Percentiles rank a stretch among this genome's conserved stretches.
Conservation (phyloP, 1,140 invertebrate genomes). For the Cephus cinctus region DNA sequence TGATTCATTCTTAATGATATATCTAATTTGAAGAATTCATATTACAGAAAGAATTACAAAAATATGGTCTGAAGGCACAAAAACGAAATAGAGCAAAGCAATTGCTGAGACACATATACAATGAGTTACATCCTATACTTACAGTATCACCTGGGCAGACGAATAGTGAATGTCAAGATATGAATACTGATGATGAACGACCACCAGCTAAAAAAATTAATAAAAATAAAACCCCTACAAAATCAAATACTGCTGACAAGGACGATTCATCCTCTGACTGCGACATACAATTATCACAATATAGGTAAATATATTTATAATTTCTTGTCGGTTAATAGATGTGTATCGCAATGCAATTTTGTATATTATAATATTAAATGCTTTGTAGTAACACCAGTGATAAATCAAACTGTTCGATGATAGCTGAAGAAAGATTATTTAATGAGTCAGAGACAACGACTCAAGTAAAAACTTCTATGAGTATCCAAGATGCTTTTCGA, state of each 20-base stretch:
- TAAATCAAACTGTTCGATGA: slow-evolving; percentile 9
- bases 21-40: neutral
- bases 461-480: slow-evolving; percentile 13
- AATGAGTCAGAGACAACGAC: slow-evolving; percentile 15
- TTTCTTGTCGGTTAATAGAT: too few species aligned
- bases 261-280: slow-evolving; percentile 4
- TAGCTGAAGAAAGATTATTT: slow-evolving; percentile 29
- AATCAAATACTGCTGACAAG: too few species aligned
- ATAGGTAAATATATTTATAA: slow-evolving; percentile 21
- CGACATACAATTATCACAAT: slow-evolving; percentile 9
- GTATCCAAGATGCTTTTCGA: slow-evolving; percentile 37
- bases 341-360: too few species aligned
- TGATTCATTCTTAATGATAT: slow-evolving; percentile 10
- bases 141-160: too few species aligned
- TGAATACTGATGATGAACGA: too few species aligned
- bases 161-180: too few species aligned
- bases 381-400: slow-evolving; percentile 11
- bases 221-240: neutral
- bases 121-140: slow-evolving; percentile 46
- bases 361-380: neutral
- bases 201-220: slow-evolving; percentile 7
- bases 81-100: slow-evolving; percentile 47
- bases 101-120: slow-evolving; percentile 53
- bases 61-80: slow-evolving; percentile 51
- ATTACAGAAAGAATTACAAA: slow-evolving; percentile 50